Percentiles rank a stretch among this genome's conserved stretches.
phyloP scores from a whole-genome alignment of 2,888 invertebrate genomes.

The Pecten maximus region DNA sequence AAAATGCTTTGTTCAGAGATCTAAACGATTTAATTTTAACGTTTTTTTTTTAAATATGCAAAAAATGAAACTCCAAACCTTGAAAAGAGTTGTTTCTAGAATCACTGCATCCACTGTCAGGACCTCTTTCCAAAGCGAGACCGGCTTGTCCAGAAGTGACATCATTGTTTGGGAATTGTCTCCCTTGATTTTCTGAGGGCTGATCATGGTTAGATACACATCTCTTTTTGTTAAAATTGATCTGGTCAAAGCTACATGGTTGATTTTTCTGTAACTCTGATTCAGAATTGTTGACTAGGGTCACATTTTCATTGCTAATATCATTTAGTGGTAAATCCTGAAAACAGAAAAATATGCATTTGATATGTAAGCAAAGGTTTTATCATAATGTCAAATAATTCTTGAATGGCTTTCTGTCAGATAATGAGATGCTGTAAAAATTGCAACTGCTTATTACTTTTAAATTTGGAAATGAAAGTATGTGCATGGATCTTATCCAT shows the following conservation, averaged over 20 bases:
- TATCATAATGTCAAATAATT: too few relatives aligned
- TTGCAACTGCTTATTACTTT: too few relatives aligned
- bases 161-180: not conserved
- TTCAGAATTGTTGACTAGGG: not conserved
- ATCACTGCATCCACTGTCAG: not conserved
- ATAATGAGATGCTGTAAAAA: too few relatives aligned
- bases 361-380: too few relatives aligned
- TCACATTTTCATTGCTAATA: slow-evolving; percentile 47
- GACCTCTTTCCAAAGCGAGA: not conserved
- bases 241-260: not conserved
- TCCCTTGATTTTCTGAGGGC: not conserved
- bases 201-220: not conserved
- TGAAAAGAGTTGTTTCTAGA: not conserved
- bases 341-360: slow-evolving; percentile 43
- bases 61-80: not conserved
- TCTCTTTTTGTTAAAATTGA: not conserved
- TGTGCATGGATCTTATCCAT: too few relatives aligned
- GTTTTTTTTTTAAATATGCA: too few relatives aligned
- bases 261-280: not conserved
- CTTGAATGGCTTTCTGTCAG: too few relatives aligned
- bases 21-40: too few relatives aligned
- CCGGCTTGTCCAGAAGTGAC: not conserved
- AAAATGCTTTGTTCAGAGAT: too few relatives aligned
- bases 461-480: too few relatives aligned
- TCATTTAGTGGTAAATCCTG: slow-evolving; percentile 62